These are phyloP conservation scores for Hyposoter didymator DNA, from an alignment of 2,888 invertebrate species.

Conservation along the genomic window DNA sequence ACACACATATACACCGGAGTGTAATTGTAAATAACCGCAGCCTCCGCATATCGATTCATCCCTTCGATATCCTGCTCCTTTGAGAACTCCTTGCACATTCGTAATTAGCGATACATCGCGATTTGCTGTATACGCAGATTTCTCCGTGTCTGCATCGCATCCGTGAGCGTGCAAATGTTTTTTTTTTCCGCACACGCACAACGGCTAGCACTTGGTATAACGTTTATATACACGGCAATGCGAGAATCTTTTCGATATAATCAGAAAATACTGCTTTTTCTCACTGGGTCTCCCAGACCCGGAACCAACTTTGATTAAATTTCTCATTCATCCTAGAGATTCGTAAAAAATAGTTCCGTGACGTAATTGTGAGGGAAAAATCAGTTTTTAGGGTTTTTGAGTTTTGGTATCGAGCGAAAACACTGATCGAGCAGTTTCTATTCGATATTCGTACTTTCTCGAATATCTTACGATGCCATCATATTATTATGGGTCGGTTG, in stretches of 20 bases:
- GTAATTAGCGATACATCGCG: constrained; percentile 66
- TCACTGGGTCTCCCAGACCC: not conserved
- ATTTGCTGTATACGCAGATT: constrained; percentile 30
- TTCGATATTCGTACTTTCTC: constrained; percentile 3
- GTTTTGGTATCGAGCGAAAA: not conserved
- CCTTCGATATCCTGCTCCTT: constrained; percentile 31
- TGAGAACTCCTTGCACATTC: constrained; percentile 43
- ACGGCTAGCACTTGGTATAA: not conserved
- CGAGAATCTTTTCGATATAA: not conserved
- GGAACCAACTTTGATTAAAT: not conserved
- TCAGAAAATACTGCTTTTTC: not conserved
- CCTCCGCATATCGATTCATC: constrained; percentile 58
- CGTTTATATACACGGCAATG: not conserved
- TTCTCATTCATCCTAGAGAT: too few relatives aligned
- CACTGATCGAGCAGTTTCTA: not conserved
- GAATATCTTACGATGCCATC: constrained; percentile 3
- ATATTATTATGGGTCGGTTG: constrained; percentile 27
- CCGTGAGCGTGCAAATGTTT: not conserved
- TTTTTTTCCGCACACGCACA: not conserved
- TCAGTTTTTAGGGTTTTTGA: not conserved
- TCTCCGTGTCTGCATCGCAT: not conserved
- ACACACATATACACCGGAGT: not conserved
- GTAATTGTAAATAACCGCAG: constrained; percentile 4
- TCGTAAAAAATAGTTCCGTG: too few relatives aligned
- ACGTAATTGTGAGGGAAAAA: too few relatives aligned